Evolutionary conservation across 2,888 invertebrate species (phyloP).

Genomic region (Spisula solida): DNA sequence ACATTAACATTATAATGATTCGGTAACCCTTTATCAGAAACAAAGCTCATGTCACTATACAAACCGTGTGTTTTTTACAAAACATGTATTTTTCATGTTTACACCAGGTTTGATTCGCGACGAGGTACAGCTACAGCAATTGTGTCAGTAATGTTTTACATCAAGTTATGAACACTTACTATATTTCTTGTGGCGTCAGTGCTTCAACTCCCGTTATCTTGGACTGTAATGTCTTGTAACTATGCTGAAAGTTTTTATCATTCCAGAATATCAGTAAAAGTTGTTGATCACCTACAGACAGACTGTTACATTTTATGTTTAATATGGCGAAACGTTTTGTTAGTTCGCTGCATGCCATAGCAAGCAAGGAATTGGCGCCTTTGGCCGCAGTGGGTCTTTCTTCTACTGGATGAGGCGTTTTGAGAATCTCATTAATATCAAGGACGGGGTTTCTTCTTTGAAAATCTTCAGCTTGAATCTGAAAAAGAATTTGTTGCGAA

Average conservation of each 20-base stretch:
- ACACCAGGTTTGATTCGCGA: no score
- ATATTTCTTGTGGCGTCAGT: conserved; percentile 77
- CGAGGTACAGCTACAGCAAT: no score
- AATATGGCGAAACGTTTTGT: conserved; percentile 67
- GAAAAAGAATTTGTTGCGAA: conserved; percentile 39
- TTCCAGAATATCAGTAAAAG: conserved; percentile 78
- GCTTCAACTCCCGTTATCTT: conserved; percentile 60
- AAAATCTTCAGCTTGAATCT: conserved; percentile 77
- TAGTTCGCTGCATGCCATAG: conserved; percentile 66
- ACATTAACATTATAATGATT: no score
- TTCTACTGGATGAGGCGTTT: conserved; percentile 74
- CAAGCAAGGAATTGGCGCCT: conserved; percentile 65
- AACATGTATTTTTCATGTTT: no score
- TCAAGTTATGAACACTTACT: no score
- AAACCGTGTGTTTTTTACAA: no score
- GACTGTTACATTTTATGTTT: conserved; percentile 69
- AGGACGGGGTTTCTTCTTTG: conserved; percentile 77
- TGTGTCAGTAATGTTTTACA: no score
- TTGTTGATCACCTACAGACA: conserved; percentile 67
- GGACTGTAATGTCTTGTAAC: conserved; percentile 73
- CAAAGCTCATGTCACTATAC: no score
- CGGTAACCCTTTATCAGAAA: no score
- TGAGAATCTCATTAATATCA: conserved; percentile 74
- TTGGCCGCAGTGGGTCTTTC: conserved; percentile 61
- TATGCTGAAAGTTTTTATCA: conserved; percentile 77